A percentile compares a stretch with the other conserved stretches of the same genome.
phyloP scores from a whole-genome alignment of 2,888 invertebrate genomes.

The Chrysopilus asiliformis region DNA sequence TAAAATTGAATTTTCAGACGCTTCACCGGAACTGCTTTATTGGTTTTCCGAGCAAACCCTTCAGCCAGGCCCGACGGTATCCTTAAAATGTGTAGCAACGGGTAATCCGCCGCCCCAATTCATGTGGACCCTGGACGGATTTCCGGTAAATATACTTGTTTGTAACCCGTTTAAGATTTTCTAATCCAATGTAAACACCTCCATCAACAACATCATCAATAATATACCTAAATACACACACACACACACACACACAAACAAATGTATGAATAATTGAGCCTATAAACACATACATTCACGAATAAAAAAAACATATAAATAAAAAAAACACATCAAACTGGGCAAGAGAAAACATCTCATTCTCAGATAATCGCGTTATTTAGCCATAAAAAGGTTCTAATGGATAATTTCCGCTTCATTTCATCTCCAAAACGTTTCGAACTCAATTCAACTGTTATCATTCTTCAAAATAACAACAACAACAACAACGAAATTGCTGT shows the following conservation, averaged over 20 bases:
- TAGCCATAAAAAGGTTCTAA: constrained; percentile 12
- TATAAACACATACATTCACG: no score
- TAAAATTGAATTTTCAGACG: constrained; percentile 60
- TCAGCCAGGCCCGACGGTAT: constrained; percentile 82
- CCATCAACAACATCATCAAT: no score
- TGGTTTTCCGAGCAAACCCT: constrained; percentile 87
- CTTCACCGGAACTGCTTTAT: constrained; percentile 77
- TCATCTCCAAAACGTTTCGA: constrained; percentile 10
- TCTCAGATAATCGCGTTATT: constrained; percentile 9
- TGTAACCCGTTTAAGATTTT: neutral
- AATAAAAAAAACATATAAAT: no score
- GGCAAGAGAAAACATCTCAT: neutral
- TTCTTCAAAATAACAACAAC: no score
- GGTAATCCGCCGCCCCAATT: constrained; percentile 90
- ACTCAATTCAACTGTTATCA: no score
- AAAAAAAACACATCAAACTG: no score
- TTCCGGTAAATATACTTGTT: constrained; percentile 50
- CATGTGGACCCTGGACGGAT: constrained; percentile 81
- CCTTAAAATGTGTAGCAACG: constrained; percentile 85
- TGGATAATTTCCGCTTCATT: constrained; percentile 15
- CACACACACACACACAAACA: no score
- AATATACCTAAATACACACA: no score
- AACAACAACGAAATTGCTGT: no score
- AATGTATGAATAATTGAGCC: no score
- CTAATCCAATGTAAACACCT: no score